Conservation (phyloP, 1,140 invertebrate genomes). For the Brachionus rotundiformis region DNA sequence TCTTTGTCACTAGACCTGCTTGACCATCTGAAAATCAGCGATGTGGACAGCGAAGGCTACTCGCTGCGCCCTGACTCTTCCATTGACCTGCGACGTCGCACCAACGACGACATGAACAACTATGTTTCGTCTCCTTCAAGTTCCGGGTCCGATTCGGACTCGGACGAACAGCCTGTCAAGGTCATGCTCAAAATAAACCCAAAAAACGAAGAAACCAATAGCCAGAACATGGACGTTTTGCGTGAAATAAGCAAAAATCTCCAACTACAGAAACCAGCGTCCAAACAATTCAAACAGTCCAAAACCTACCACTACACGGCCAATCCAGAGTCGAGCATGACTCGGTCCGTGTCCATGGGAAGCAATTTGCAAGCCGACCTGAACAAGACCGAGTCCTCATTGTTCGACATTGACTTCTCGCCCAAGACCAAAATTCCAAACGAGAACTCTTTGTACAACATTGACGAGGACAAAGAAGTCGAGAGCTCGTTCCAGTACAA, state of each 20-base stretch:
- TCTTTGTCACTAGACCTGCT: conserved; percentile 25
- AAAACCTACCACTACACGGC: conserved; percentile 20
- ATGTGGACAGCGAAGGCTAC: conserved; percentile 37
- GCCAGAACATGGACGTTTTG: conserved; percentile 10
- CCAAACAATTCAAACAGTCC: background rate
- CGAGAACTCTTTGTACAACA: conserved; percentile 49
- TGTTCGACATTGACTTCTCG: conserved; percentile 25
- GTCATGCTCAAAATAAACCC: conserved; percentile 47
- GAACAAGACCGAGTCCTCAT: conserved; percentile 16
- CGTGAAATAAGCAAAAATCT: conserved; percentile 39
- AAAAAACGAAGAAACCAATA: conserved; percentile 9
- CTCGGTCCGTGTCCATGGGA: conserved; percentile 24
- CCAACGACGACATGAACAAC: conserved; percentile 50
- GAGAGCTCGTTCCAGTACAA: conserved; percentile 49
- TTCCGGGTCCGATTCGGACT: conserved; percentile 38
- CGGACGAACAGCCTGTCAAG: conserved; percentile 34
- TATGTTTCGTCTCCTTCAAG: background rate
- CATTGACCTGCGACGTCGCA: background rate
- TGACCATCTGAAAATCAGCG: conserved; percentile 20
- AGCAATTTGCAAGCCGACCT: background rate
- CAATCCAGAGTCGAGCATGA: background rate
- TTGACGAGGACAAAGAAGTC: conserved; percentile 50
- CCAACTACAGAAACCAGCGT: background rate
- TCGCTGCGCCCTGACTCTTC: conserved; percentile 10
- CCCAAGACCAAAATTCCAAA: conserved; percentile 16